Evolutionary conservation across 92 coral and sea anemone species (phyloP).

Genomic region (Actinernus sp.): DNA sequence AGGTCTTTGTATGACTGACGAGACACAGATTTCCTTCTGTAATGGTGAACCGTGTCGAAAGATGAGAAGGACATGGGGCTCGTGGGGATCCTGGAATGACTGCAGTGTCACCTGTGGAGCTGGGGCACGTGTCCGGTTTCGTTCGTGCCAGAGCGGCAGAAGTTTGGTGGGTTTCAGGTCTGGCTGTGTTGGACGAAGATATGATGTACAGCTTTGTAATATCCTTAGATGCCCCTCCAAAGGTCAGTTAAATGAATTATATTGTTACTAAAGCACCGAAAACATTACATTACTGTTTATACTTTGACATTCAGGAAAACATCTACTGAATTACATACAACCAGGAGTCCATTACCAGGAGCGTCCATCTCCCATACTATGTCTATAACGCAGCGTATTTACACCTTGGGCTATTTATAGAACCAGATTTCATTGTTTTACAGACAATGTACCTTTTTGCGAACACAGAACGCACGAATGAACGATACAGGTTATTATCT

Average conservation of each 20-base stretch:
- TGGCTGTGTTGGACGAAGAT: constrained; percentile 69
- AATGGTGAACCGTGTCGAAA: constrained; percentile 54
- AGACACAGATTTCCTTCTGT: constrained; percentile 66
- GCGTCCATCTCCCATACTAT: no score
- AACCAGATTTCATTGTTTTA: no score
- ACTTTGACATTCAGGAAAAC: no score
- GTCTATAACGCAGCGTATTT: no score
- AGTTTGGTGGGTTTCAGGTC: constrained; percentile 11
- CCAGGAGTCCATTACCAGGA: no score
- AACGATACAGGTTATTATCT: no score
- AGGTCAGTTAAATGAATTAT: constrained; percentile 2
- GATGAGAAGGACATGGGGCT: constrained; percentile 60
- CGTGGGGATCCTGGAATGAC: constrained; percentile 77
- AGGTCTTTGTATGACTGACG: constrained; percentile 33
- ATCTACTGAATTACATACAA: no score
- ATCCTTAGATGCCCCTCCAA: constrained; percentile 28
- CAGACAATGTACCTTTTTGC: no score
- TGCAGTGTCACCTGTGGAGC: constrained; percentile 84
- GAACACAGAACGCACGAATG: no score
- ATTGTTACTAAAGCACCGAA: no score
- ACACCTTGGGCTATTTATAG: no score
- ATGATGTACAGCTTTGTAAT: constrained; percentile 59
- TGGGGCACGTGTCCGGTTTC: constrained; percentile 76
- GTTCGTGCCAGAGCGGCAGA: constrained; percentile 54
- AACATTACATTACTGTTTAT: no score